Evolutionary conservation across 2,888 invertebrate species (phyloP).

Genomic region (Dugesia japonica): DNA sequence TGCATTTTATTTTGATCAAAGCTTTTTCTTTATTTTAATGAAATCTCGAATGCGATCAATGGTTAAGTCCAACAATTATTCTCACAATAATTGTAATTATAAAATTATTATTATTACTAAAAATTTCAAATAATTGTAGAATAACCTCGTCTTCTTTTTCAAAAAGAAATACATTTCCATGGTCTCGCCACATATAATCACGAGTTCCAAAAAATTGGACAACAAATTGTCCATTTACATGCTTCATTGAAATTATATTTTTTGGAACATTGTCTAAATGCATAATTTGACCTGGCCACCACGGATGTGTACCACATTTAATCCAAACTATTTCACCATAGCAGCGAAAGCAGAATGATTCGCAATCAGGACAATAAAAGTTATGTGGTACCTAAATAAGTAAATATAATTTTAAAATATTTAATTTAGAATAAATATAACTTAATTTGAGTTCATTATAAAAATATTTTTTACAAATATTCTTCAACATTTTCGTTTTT

Average conservation of each 20-base stretch:
- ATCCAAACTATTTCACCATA: slow-evolving; percentile 9
- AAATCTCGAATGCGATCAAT: too few relatives aligned
- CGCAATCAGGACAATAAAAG: not conserved
- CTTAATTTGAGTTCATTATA: too few relatives aligned
- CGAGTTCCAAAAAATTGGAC: not conserved
- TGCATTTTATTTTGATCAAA: too few relatives aligned
- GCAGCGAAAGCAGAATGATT: not conserved
- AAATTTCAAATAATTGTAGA: not conserved
- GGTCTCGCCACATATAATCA: not conserved
- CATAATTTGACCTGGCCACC: not conserved
- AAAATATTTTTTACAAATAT: too few relatives aligned
- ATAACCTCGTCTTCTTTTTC: not conserved
- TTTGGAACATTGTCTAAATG: not conserved
- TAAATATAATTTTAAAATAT: not conserved
- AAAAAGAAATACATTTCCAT: not conserved
- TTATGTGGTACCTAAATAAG: not conserved
- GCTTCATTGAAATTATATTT: not conserved
- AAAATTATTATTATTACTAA: not conserved
- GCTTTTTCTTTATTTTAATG: too few relatives aligned
- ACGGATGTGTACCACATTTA: not conserved
- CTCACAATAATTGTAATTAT: too few relatives aligned
- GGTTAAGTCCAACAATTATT: too few relatives aligned
- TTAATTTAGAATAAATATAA: too few relatives aligned
- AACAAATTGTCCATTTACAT: not conserved
- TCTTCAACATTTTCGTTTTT: too few relatives aligned